Evolutionary conservation across 1,140 invertebrate genomes (phyloP).

Genomic region (Eueides isabella): DNA sequence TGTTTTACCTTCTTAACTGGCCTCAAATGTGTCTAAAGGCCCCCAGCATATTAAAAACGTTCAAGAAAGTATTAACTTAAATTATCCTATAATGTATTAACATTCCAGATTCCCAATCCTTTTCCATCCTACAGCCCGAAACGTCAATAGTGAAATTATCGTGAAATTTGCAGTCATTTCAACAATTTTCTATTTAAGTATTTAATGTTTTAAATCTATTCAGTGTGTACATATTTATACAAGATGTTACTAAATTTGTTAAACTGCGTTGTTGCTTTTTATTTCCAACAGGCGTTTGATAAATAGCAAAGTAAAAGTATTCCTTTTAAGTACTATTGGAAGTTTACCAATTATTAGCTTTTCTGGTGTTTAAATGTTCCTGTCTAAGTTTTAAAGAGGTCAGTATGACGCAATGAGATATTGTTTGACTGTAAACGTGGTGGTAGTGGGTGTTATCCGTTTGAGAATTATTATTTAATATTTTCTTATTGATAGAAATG

Average conservation of each 20-base stretch:
- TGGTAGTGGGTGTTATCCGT: too few species aligned
- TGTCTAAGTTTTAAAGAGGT: too few species aligned
- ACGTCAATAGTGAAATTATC: constrained; percentile 8
- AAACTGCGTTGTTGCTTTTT: constrained; percentile 21
- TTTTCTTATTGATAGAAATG: too few species aligned
- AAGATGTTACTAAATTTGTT: constrained; percentile 3
- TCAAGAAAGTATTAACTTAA: too few species aligned
- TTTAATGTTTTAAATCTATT: constrained; percentile 5
- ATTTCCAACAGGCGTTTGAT: constrained; percentile 21
- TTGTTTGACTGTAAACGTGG: too few species aligned
- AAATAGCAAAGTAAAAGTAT: neutral
- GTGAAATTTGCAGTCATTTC: constrained; percentile 18
- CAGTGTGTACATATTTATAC: neutral
- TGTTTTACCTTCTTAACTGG: too few species aligned
- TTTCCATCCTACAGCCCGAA: constrained; percentile 27
- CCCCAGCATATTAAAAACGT: too few species aligned
- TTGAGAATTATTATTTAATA: too few species aligned
- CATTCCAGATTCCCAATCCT: constrained; percentile 49
- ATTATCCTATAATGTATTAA: neutral
- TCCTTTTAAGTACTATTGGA: too few species aligned
- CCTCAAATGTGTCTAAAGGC: too few species aligned
- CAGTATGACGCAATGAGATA: too few species aligned
- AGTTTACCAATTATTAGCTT: too few species aligned
- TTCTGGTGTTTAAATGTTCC: neutral
- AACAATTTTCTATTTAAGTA: neutral